A percentile compares a stretch with the other conserved stretches of the same genome.
Conservation (phyloP, 2,888 invertebrate genomes). For the Latrodectus elegans region DNA sequence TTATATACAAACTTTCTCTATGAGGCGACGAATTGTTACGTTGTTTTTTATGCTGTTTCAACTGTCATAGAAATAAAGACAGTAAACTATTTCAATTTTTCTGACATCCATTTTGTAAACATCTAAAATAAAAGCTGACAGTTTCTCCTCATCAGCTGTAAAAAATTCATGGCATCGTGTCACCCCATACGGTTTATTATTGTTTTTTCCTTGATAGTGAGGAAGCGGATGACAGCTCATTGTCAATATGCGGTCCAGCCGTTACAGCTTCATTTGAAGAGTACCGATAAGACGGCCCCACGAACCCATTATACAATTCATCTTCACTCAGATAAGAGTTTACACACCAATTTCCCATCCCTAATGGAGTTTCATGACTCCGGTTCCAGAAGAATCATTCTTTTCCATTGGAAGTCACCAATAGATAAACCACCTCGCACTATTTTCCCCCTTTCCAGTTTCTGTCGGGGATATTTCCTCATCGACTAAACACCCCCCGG, state of each 20-base stretch:
- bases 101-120: too few relatives aligned
- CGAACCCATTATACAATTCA: constrained; percentile 66
- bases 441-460: constrained; percentile 20
- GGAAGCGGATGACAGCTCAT: constrained; percentile 13
- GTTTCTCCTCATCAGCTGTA: too few relatives aligned
- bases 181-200: too few relatives aligned
- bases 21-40: too few relatives aligned
- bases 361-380: constrained; percentile 67
- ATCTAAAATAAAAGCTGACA: too few relatives aligned
- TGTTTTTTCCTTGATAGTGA: too few relatives aligned
- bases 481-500: constrained; percentile 37
- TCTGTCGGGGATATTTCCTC: constrained; percentile 33
- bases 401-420: constrained; percentile 35
- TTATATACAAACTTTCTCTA: too few relatives aligned
- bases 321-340: constrained; percentile 60
- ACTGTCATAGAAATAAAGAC: too few relatives aligned
- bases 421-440: constrained; percentile 30
- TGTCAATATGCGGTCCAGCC: constrained; percentile 29
- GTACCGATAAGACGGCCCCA: constrained; percentile 41
- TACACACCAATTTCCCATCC: constrained; percentile 62
- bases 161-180: too few relatives aligned
- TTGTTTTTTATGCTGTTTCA: too few relatives aligned
- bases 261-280: constrained; percentile 55
- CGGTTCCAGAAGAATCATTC: constrained; percentile 50
- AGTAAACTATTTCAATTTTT: too few relatives aligned